Conservation (phyloP, 2,797 vertebrate species). For the Smutsia gigantea region DNA sequence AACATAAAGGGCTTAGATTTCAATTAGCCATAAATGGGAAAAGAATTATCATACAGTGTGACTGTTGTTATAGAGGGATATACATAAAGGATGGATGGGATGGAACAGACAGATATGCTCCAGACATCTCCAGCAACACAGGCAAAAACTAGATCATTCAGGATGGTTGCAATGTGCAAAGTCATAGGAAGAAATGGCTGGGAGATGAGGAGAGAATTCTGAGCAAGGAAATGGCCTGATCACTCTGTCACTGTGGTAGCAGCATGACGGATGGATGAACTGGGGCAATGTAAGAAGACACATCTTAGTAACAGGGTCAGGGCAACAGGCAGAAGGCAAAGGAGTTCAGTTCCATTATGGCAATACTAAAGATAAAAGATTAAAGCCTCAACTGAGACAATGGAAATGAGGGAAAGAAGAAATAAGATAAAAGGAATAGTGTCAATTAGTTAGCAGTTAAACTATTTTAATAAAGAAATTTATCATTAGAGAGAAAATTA, state of each 20-base stretch:
- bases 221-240: not conserved
- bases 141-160: not conserved
- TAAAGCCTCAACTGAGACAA: not conserved
- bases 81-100: not conserved
- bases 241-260: not conserved
- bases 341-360: not conserved
- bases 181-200: not conserved
- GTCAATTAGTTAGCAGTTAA: not conserved
- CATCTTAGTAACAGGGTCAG: not conserved
- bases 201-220: not conserved
- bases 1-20: not conserved
- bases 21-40: not conserved
- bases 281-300: not conserved
- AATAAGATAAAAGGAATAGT: not conserved
- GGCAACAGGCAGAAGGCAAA: not conserved
- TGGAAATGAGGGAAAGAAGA: not conserved
- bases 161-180: not conserved
- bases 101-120: not conserved
- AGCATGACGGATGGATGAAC: not conserved
- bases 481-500: slow-evolving; percentile 36
- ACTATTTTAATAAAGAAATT: slow-evolving; percentile 8
- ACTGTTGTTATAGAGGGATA: not conserved
- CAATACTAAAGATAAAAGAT: not conserved
- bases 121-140: not conserved
- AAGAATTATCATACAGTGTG: not conserved